Conservation (phyloP, 2,888 invertebrate species). For the Polymixis lichenea region DNA sequence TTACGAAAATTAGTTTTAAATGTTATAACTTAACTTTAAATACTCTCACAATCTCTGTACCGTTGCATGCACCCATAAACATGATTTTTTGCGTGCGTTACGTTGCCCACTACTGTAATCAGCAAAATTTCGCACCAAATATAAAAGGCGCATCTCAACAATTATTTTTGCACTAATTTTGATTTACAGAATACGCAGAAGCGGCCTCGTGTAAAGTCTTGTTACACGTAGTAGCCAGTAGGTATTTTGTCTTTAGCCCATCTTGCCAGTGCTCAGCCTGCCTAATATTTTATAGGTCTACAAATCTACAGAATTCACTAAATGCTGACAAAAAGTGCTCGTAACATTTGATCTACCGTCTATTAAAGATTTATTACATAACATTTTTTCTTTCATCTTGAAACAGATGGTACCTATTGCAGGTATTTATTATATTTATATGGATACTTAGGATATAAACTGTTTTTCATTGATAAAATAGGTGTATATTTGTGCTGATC, state of each 20-base stretch:
- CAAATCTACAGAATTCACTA: conserved; percentile 33
- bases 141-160: neutral
- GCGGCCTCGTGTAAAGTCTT: neutral
- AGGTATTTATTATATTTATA: conserved; percentile 39
- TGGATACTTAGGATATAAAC: conserved; percentile 18
- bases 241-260: neutral
- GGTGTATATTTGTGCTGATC: neutral
- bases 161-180: neutral
- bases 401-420: conserved; percentile 53
- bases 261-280: too few species aligned
- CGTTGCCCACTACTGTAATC: neutral
- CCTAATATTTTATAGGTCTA: conserved; percentile 24
- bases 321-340: conserved; percentile 38
- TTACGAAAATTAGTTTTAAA: neutral
- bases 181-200: neutral
- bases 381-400: conserved; percentile 51
- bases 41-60: neutral
- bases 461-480: conserved; percentile 32
- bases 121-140: neutral
- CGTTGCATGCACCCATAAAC: neutral
- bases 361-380: conserved; percentile 49
- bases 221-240: too few species aligned
- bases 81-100: neutral
- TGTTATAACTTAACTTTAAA: neutral
- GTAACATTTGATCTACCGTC: conserved; percentile 46